A percentile compares a stretch with the other conserved stretches of the same genome.
Conservation (phyloP, 2,888 invertebrate genomes). For the Labia minor region DNA sequence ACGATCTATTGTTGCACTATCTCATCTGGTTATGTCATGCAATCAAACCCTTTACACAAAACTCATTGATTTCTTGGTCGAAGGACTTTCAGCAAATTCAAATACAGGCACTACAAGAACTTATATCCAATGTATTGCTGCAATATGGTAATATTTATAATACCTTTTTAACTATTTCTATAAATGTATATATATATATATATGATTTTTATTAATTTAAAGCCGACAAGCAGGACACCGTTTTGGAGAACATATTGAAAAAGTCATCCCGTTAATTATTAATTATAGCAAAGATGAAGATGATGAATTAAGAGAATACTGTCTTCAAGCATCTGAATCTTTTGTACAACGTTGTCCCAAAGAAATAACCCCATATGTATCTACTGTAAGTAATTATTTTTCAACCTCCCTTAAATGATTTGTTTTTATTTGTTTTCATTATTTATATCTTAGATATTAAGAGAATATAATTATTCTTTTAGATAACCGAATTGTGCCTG, state of each 20-base stretch:
- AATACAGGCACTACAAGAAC: constrained; percentile 57
- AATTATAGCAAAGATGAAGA: constrained; percentile 76
- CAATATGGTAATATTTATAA: constrained; percentile 71
- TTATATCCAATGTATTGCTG: constrained; percentile 89
- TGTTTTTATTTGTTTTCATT: constrained; percentile 8
- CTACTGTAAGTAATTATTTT: constrained; percentile 47
- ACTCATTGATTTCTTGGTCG: constrained; percentile 77
- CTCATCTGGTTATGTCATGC: constrained; percentile 84
- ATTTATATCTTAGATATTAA: too few relatives aligned
- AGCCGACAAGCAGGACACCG: constrained; percentile 89
- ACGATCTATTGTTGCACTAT: constrained; percentile 79
- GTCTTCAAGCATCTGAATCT: constrained; percentile 86
- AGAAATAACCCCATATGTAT: constrained; percentile 85
- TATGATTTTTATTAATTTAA: constrained; percentile 26
- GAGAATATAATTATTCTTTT: too few relatives aligned
- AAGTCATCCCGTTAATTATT: constrained; percentile 77
- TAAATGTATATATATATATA: background rate
- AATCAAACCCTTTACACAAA: constrained; percentile 76
- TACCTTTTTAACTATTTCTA: background rate
- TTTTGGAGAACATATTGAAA: constrained; percentile 89
- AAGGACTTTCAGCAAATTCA: constrained; percentile 58
- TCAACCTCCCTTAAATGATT: too few relatives aligned
- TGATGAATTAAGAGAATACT: constrained; percentile 93
- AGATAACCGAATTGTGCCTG: constrained; percentile 79
- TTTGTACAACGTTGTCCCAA: constrained; percentile 94